Conservation (phyloP, 2,113 vertebrate species). For the Paedocypris sp. region DNA sequence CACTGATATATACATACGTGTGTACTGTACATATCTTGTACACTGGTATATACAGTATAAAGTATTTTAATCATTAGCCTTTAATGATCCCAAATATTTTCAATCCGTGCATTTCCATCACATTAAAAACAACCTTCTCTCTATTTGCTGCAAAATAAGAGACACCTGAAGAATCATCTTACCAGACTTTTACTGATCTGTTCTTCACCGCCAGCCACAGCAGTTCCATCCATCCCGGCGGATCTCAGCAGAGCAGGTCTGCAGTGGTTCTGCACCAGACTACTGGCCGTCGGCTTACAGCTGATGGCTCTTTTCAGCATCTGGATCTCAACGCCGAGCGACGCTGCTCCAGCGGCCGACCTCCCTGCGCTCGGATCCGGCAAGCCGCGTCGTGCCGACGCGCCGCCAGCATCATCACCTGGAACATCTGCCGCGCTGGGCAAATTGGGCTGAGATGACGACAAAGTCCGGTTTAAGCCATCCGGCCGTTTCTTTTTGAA, state of each 20-base stretch:
- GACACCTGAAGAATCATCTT: background rate
- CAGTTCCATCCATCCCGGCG: constrained; percentile 41
- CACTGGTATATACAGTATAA: too few species aligned
- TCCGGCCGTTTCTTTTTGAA: constrained; percentile 57
- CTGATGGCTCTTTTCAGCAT: constrained; percentile 29
- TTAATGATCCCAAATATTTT: too few species aligned
- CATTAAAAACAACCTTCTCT: too few species aligned
- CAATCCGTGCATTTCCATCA: too few species aligned
- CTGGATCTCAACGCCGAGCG: constrained; percentile 31
- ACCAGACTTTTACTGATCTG: constrained; percentile 12
- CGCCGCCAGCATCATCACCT: constrained; percentile 44
- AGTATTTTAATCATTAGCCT: too few species aligned
- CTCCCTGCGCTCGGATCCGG: constrained; percentile 19
- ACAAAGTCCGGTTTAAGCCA: constrained; percentile 71
- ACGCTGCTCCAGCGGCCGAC: constrained; percentile 36
- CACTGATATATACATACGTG: too few species aligned
- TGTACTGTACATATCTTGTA: too few species aligned
- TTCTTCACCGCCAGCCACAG: background rate
- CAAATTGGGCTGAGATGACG: constrained; percentile 81
- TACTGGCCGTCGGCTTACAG: constrained; percentile 41
- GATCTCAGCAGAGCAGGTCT: constrained; percentile 64
- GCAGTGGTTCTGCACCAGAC: constrained; percentile 67
- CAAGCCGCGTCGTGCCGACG: constrained; percentile 28
- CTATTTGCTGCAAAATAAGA: too few species aligned
- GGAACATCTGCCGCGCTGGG: constrained; percentile 61